Evolutionary conservation across 1,140 invertebrate genomes (phyloP), one percentile per base, ranked within the genome.

Genomic region (Hetaerina americana): DNA sequence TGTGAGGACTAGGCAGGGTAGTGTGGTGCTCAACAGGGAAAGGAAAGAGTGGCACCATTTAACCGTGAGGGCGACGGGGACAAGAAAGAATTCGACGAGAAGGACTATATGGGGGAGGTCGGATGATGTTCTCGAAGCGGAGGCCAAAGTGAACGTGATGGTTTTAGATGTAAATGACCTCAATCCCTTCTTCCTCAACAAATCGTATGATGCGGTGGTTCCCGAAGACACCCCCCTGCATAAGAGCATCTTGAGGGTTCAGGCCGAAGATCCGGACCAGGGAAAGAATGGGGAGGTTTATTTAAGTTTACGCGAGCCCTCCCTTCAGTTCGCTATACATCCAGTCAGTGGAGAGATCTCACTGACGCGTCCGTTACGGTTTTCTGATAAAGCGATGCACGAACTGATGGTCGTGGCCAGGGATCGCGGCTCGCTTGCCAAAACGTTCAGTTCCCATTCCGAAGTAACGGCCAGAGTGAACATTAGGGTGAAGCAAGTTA

Each of bases 221-320:
- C 87, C 89, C 18, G 95, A 98, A 81, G 94, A 98, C 78, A 90
- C 89, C 68, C 89, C 93, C 3, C 80, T 95, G 68, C 92, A 96
- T 81, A 85, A 86, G 31, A 92, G 87, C 75, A 87, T 94, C 67
- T 78, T 90, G 5, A 87, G 85, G 76, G 91, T 94, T 25, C 87
- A 87, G 15, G 96, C 96, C 0, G 94, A 94, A 77, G 96, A 98
- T 82, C 94, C 96, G 6, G 96, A 99, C 80, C 82, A 95, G 12
- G 96, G 95, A 0, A 86, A 92, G 68, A 98, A 98, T 79, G 94
- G 94, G 1, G 94, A 98, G 82, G 94, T 98, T 75, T 98, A 98
- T 81, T 99, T 97, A 80, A 96, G 92, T 80, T 91, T 98, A 75
- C 83, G 86, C n/a, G 87, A 95, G 73, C 82, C 86, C 22, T 94